phyloP scores from a whole-genome alignment of 2,113 vertebrate species.

The Neotoma lepida region DNA sequence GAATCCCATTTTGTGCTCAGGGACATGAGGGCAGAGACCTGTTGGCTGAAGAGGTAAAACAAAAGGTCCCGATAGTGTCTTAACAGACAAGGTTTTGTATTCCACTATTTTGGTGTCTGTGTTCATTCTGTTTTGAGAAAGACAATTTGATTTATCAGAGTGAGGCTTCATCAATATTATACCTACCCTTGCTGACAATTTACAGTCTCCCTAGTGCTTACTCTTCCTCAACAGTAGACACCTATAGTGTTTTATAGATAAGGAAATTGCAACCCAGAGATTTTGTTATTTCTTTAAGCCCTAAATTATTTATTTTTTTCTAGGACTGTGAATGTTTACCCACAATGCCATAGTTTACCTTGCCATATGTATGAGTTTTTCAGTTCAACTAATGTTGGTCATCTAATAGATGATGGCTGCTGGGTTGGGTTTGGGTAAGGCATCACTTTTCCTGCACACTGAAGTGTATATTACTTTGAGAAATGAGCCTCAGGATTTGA shows the following conservation, averaged over 20 bases:
- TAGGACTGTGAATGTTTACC: background rate
- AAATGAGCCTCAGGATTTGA: background rate
- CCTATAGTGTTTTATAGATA: background rate
- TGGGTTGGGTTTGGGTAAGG: background rate
- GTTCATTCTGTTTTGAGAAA: background rate
- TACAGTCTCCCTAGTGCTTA: background rate
- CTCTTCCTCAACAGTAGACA: background rate
- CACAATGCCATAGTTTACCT: background rate
- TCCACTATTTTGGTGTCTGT: background rate
- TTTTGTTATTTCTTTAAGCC: background rate
- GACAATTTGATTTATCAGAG: background rate
- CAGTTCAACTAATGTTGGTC: background rate
- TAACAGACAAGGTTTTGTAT: background rate
- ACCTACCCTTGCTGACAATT: background rate
- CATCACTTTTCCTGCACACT: background rate
- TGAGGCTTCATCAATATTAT: background rate
- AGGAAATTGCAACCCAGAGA: background rate
- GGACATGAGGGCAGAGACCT: background rate
- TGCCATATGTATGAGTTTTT: background rate
- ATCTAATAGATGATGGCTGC: background rate
- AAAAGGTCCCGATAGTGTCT: background rate
- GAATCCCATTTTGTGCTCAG: background rate
- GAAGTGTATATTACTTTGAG: background rate
- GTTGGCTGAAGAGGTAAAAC: background rate
- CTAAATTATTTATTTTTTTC: constrained; percentile 33